Evolutionary conservation across 2,888 invertebrate genomes (phyloP), one percentile per base, ranked within the genome.

Genomic region (Aporophyla lueneburgensis): DNA sequence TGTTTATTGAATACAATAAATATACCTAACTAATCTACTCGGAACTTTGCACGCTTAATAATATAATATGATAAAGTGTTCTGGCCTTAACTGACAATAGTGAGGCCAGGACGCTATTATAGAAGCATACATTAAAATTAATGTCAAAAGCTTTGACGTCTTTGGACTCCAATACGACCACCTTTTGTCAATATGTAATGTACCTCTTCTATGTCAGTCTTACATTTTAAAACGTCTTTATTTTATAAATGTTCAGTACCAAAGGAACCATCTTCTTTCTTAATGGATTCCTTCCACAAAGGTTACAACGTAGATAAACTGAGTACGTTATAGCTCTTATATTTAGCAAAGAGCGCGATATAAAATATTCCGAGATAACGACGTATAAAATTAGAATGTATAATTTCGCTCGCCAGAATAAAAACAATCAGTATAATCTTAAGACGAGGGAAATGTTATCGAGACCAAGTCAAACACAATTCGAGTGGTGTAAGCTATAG

Each of bases 401-500:
- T 86, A 86, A 86, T 86, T 83, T 80, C 7, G 21, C 43, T 68
- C 21, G 56, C 56, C 46, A 56, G 72, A 75, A 68, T 75, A 69
- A 79, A 85, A 72, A 67, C 51, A 51, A 56, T n/a, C 46, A 46
- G 49, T 68, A 19, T 69, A 46, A 59, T 69, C 71, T 73, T 40
- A 46, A 67, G 59, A 69, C 65, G 61, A 80, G 67, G 53, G 53
- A 72, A 83, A 61, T 62, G 61, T 68, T 74, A 76, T 74, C 58
- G 66, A 73, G 63, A 71, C 68, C 75, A 81, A 85, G 78, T 82
- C 78, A 83, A 84, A 84, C 76, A 80, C 78, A 83, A 81, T 84
- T 83, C 40, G 71, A 76, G 61, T 79, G 73, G 66, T 81, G 79
- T 83, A 85, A 87, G 85, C 83, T 85, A 81, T 83, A 86, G 85